Base-by-base conservation (phyloP, 2,797 vertebrate genomes). In the Spondyliosoma cantharus region DNA sequence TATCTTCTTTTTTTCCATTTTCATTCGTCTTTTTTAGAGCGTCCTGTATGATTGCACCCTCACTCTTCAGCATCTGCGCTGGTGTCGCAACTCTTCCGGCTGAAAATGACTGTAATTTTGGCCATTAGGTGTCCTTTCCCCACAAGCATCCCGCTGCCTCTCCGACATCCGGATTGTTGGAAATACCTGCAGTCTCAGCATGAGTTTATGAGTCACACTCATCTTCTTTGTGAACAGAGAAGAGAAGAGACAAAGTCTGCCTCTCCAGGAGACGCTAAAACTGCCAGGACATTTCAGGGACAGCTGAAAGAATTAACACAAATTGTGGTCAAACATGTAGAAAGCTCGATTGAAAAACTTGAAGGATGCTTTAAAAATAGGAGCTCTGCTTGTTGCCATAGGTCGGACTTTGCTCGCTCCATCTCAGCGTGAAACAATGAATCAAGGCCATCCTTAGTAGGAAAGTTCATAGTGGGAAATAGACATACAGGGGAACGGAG, bases 401-500 rank as follows among this genome's bases (percentile, higher is more conserved):
- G 64, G 45, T 65, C 37, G 32, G 56, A 85, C 69, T 67, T 65
- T 65, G 52, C 74, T 74, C 58, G 24, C 67, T 46, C 24, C 4
- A 22, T 25, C 64, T 67, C 58, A 59, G 71, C n/a, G 24, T 71
- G 82, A 83, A 78, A 59, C 50, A 57, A 59, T 80, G 76, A 81
- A 85, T 86, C 72, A 74, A 81, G 64, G 82, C 69, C 70, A 62
- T 83, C 65, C 78, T 81, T 74, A 42, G 86, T 72, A 65, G 77
- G 56, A 72, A 86, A 84, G 83, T 86, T 90, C 85, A 86, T 86
- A 75, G 82, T 63, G 76, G 84, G 83, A 80, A 66, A 73, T 20
- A 62, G 85, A 89, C 86, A 84, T 85, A 87, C 82, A 73, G 25
- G 60, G 84, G 82, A 88, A 90, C 76, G 49, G 83, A 86, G 90